Conservation (phyloP, 2,113 vertebrate genomes). For the Lipophrys pholis region DNA sequence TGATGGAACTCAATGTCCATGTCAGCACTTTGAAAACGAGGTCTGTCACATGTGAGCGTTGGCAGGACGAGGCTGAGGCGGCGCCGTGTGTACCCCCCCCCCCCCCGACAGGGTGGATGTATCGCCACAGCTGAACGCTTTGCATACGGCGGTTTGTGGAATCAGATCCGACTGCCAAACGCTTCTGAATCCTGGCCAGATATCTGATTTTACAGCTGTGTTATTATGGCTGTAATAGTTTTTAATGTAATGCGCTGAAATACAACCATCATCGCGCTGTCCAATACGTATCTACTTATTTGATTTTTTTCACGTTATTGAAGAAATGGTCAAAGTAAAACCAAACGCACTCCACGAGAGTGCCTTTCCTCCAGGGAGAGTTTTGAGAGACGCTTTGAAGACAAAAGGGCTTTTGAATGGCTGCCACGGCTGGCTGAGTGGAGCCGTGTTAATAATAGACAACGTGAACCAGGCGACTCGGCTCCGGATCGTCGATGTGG, state of each 20-base stretch:
- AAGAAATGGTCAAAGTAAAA: too few relatives aligned
- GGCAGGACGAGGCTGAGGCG: too few relatives aligned
- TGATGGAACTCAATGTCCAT: too few relatives aligned
- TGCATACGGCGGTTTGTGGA: neutral
- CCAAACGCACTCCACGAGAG: neutral
- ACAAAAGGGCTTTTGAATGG: slow-evolving; percentile 39
- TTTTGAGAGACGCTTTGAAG: slow-evolving; percentile 28
- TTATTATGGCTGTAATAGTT: neutral
- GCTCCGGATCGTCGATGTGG: slow-evolving; percentile 19
- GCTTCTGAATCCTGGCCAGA: neutral
- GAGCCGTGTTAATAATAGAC: slow-evolving; percentile 41
- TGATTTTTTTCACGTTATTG: neutral
- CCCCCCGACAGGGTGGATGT: neutral
- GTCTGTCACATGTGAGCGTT: too few relatives aligned
- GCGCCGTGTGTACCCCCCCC: too few relatives aligned
- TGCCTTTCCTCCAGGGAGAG: neutral
- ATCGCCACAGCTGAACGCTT: neutral
- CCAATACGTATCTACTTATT: too few relatives aligned
- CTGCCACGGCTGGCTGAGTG: slow-evolving; percentile 13
- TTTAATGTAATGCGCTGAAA: neutral
- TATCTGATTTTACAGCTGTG: neutral
- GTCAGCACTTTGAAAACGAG: too few relatives aligned
- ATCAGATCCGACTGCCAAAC: slow-evolving; percentile 1
- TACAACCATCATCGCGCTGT: neutral
- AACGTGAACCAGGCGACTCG: slow-evolving; percentile 27